phyloP scores from a whole-genome alignment of 2,888 invertebrate species.

The Chaetoderma sp. region DNA sequence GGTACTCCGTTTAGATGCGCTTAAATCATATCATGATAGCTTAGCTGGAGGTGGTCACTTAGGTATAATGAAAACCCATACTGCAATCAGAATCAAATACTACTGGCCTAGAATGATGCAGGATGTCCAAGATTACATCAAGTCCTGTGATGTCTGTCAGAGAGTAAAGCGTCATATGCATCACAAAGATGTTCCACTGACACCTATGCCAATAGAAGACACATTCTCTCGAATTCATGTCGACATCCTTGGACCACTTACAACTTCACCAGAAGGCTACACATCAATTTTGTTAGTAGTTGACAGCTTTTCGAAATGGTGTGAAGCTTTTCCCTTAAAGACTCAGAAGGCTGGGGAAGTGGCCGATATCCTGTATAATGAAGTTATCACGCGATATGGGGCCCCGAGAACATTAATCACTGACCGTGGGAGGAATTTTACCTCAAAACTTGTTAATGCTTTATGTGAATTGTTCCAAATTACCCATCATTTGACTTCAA shows the following conservation, averaged over 20 bases:
- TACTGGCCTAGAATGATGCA: constrained; percentile 12
- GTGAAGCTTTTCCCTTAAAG: constrained; percentile 4
- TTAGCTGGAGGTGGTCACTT: neutral
- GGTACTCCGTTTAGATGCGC: neutral
- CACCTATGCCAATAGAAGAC: neutral
- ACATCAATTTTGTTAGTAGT: neutral
- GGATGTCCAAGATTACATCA: constrained; percentile 1
- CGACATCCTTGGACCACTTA: neutral
- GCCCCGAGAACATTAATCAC: neutral
- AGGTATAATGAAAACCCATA: constrained; percentile 8
- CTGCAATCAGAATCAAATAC: neutral
- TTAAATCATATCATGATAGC: constrained; percentile 11
- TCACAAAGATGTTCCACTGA: neutral
- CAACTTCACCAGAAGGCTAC: neutral
- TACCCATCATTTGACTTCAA: neutral
- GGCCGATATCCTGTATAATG: neutral
- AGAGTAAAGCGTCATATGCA: neutral
- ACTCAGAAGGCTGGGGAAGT: neutral
- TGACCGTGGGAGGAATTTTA: neutral
- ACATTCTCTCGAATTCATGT: neutral
- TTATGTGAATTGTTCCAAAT: constrained; percentile 4
- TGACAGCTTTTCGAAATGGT: neutral
- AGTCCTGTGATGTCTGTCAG: constrained; percentile 6
- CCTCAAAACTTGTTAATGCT: neutral
- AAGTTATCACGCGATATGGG: neutral